phyloP scores from a whole-genome alignment of 1,140 invertebrate species.

The silkworm (Bombyx mori) region DNA sequence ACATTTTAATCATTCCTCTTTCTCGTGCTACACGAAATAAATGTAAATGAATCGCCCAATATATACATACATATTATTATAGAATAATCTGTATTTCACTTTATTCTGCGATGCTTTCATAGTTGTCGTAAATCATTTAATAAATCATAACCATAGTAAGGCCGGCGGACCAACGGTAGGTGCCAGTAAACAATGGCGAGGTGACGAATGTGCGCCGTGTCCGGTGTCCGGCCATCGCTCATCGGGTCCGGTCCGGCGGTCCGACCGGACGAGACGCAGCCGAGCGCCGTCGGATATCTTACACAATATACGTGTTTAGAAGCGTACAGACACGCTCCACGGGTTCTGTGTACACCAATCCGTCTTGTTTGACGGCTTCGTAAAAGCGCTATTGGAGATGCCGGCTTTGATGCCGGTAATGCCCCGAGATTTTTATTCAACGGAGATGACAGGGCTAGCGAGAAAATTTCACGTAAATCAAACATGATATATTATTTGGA shows the following conservation, averaged over 20 bases:
- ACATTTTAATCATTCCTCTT: too few species aligned
- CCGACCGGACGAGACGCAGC: conserved; percentile 4
- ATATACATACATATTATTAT: too few species aligned
- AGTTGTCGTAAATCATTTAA: too few species aligned
- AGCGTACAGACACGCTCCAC: not conserved
- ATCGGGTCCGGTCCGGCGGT: conserved; percentile 13
- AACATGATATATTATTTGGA: too few species aligned
- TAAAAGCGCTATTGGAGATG: conserved; percentile 1
- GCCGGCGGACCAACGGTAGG: not conserved
- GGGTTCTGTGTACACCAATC: conserved; percentile 2
- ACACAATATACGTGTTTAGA: conserved; percentile 7
- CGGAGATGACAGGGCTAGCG: too few species aligned
- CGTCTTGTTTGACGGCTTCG: conserved; percentile 14
- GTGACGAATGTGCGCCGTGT: conserved; percentile 39
- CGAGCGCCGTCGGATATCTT: conserved; percentile 5
- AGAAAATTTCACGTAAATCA: too few species aligned
- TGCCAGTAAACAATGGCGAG: conserved; percentile 13
- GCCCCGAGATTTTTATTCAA: not conserved
- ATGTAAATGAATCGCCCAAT: too few species aligned
- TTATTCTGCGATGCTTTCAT: too few species aligned
- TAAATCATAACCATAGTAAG: too few species aligned
- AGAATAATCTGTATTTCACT: too few species aligned
- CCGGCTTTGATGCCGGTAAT: conserved; percentile 2
- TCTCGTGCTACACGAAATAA: too few species aligned
- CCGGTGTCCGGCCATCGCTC: conserved; percentile 38